phyloP scores from a whole-genome alignment of 2,113 vertebrate genomes.

The Cheilinus undulatus region DNA sequence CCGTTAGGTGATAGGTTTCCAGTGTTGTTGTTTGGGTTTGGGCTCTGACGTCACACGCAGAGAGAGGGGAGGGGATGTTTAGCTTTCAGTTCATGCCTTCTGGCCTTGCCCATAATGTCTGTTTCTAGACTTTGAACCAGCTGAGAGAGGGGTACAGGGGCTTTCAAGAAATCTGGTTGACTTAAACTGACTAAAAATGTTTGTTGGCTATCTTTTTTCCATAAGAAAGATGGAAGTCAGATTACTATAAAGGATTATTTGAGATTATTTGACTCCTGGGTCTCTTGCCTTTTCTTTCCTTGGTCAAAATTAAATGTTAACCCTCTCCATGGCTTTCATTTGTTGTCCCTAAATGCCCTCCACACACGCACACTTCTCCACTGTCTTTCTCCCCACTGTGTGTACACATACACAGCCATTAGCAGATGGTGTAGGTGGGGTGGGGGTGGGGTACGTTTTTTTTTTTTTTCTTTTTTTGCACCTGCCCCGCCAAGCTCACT shows the following conservation, averaged over 20 bases:
- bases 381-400: conserved; percentile 39
- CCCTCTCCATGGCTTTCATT: conserved; percentile 57
- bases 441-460: conserved; percentile 77
- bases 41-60: conserved; percentile 3
- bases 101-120: conserved; percentile 37
- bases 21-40: conserved; percentile 44
- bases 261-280: no score
- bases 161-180: conserved; percentile 25
- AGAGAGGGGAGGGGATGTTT: conserved; percentile 25
- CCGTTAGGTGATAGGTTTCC: conserved; percentile 12
- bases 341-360: conserved; percentile 30
- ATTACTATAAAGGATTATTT: no score
- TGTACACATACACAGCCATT: conserved; percentile 48
- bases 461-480: conserved; percentile 77
- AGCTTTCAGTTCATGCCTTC: conserved; percentile 45
- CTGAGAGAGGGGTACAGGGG: neutral
- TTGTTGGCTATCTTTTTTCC: no score
- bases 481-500: conserved; percentile 86
- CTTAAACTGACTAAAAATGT: no score
- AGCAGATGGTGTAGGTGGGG: conserved; percentile 77
- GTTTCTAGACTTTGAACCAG: conserved; percentile 57
- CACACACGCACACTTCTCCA: conserved; percentile 28
- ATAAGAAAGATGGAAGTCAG: no score
- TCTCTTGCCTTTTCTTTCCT: neutral
- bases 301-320: conserved; percentile 38